Evolutionary conservation across 2,113 vertebrate genomes (phyloP).

Genomic region (Spheniscus mendiculus): DNA sequence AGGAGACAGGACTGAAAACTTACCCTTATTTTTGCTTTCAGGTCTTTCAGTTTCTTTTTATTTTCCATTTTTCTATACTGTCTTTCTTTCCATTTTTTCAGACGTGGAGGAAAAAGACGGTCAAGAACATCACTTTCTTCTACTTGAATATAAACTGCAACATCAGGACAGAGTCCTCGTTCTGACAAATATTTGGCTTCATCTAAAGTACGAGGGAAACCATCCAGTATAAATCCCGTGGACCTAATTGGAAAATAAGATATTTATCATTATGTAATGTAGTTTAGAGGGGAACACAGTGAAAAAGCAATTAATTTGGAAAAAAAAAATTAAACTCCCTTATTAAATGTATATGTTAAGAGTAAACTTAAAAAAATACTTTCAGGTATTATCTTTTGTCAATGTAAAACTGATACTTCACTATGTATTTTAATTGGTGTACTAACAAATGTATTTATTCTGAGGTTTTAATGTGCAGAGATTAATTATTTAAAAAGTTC

Average conservation of each 20-base stretch:
- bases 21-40: conserved; percentile 82
- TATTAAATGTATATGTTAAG: background rate
- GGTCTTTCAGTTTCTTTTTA: conserved; percentile 72
- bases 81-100: conserved; percentile 81
- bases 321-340: background rate
- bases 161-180: conserved; percentile 85
- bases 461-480: background rate
- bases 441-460: background rate
- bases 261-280: background rate
- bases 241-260: conserved; percentile 77
- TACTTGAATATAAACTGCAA: conserved; percentile 75
- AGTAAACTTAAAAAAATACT: background rate
- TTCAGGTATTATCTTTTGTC: background rate
- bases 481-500: background rate
- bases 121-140: conserved; percentile 77
- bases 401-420: background rate
- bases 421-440: background rate
- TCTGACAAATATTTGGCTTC: conserved; percentile 83
- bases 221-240: conserved; percentile 92
- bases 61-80: conserved; percentile 62
- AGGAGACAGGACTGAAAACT: background rate
- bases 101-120: conserved; percentile 78
- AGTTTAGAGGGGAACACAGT: background rate
- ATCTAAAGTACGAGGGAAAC: conserved; percentile 82
- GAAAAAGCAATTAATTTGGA: background rate